A percentile compares a stretch with the other conserved stretches of the same genome.
phyloP scores from a whole-genome alignment of 2,113 vertebrate genomes.

The Silurus meridionalis region DNA sequence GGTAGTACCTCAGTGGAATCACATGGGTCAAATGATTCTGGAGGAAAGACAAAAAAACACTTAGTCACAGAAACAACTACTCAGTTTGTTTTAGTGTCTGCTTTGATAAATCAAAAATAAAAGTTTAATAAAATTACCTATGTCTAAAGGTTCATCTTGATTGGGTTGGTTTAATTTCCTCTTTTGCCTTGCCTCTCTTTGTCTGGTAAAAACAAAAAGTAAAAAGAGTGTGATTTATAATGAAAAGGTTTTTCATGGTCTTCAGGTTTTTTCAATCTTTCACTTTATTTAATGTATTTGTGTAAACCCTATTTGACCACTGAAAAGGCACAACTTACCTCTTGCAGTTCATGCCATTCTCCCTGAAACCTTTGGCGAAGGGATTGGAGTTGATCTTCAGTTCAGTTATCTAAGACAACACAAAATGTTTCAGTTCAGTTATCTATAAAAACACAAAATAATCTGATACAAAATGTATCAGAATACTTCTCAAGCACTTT shows the following conservation, averaged over 20 bases:
- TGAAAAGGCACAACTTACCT: constrained; percentile 59
- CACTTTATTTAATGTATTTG: background rate
- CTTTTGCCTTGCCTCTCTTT: constrained; percentile 75
- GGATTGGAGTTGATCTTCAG: constrained; percentile 77
- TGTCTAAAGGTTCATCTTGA: constrained; percentile 64
- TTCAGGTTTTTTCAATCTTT: too few species aligned
- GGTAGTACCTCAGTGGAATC: constrained; percentile 65
- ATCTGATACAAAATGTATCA: background rate
- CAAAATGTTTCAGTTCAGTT: constrained; percentile 67
- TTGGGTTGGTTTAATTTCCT: constrained; percentile 61
- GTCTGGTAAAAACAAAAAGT: constrained; percentile 57
- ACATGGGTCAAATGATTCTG: constrained; percentile 68
- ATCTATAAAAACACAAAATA: constrained; percentile 58
- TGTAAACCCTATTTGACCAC: background rate
- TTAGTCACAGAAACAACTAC: background rate
- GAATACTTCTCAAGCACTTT: background rate
- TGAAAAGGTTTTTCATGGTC: background rate
- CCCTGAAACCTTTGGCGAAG: constrained; percentile 75
- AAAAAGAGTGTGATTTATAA: background rate
- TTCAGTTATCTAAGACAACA: constrained; percentile 68
- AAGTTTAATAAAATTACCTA: constrained; percentile 57
- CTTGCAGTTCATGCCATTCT: constrained; percentile 77
- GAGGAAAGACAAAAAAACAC: constrained; percentile 12
- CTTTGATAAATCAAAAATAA: background rate
- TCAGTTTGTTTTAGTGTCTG: background rate